Evolutionary conservation across 2,888 invertebrate species (phyloP).

Genomic region (Mamestra brassicae): DNA sequence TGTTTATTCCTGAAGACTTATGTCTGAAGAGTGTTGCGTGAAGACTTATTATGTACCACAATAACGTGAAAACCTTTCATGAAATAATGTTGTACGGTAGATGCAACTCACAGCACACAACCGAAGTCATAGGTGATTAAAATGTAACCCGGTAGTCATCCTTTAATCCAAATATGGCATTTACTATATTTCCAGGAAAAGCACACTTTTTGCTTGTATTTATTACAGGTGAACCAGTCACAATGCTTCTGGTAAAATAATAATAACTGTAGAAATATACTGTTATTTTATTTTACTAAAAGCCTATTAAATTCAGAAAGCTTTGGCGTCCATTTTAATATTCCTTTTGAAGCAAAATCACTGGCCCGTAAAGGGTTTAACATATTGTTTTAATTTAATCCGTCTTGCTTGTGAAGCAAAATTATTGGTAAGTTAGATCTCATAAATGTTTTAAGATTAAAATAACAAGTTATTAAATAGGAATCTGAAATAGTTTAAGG

Average conservation of each 20-base stretch:
- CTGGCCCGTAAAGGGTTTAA: slow-evolving; percentile 55
- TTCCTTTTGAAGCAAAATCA: slow-evolving; percentile 58
- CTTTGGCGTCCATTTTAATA: slow-evolving; percentile 50
- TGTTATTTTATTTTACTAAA: slow-evolving; percentile 3
- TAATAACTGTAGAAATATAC: slow-evolving; percentile 31
- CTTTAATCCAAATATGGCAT: neutral
- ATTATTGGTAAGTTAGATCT: slow-evolving; percentile 11
- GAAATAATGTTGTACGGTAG: no score
- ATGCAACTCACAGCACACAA: neutral
- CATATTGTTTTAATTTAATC: slow-evolving; percentile 60
- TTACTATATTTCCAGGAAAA: slow-evolving; percentile 1
- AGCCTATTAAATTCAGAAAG: slow-evolving; percentile 9
- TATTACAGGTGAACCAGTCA: slow-evolving; percentile 5
- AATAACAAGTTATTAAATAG: neutral
- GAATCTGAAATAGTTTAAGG: no score
- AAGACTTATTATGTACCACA: no score
- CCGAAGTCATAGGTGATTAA: neutral
- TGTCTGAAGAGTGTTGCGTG: no score
- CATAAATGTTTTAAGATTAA: neutral
- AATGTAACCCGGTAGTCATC: neutral
- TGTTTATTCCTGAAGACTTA: no score
- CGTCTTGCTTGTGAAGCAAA: slow-evolving; percentile 39
- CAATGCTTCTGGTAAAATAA: slow-evolving; percentile 9
- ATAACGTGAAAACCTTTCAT: no score
- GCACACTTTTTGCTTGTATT: neutral